Evolutionary conservation across 1,140 invertebrate genomes (phyloP).

Genomic region (Drepana arcuata): DNA sequence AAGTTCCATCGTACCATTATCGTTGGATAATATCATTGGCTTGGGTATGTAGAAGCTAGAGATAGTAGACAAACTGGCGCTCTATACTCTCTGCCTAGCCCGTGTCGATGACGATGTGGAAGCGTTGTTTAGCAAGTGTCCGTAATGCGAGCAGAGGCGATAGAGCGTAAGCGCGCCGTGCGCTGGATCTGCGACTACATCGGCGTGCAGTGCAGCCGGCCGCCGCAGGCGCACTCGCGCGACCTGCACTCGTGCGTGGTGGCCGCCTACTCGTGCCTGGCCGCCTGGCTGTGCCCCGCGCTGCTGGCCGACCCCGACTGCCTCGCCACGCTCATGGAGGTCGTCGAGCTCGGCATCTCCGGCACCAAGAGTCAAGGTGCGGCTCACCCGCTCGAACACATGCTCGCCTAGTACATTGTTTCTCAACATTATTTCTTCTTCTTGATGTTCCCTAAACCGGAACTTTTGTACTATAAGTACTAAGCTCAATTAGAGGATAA

Average conservation of each 20-base stretch:
- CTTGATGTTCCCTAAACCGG: no score
- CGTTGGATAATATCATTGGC: no score
- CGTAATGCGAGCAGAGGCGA: constrained; percentile 79
- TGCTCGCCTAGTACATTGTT: no score
- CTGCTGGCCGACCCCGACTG: constrained; percentile 93
- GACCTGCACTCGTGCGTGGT: constrained; percentile 98
- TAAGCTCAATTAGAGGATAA: no score
- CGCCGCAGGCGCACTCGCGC: constrained; percentile 95
- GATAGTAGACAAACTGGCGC: no score
- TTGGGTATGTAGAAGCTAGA: no score
- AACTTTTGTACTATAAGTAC: no score
- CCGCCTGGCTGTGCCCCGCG: constrained; percentile 84
- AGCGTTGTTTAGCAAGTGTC: no score
- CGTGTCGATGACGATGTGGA: no score
- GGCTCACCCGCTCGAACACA: neutral
- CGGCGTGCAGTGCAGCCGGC: constrained; percentile 94
- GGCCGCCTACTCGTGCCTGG: constrained; percentile 92
- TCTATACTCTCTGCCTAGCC: no score
- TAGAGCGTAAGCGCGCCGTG: constrained; percentile 93
- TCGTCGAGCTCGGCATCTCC: constrained; percentile 97
- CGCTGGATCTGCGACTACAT: constrained; percentile 99
- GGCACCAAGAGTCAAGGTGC: constrained; percentile 88
- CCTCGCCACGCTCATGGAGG: constrained; percentile 93
- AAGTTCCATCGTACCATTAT: no score
- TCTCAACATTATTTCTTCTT: no score